Percentiles rank a stretch among this genome's conserved stretches.
Conservation (phyloP, 2,888 invertebrate genomes). For the Poecilobothrus nobilitatus region DNA sequence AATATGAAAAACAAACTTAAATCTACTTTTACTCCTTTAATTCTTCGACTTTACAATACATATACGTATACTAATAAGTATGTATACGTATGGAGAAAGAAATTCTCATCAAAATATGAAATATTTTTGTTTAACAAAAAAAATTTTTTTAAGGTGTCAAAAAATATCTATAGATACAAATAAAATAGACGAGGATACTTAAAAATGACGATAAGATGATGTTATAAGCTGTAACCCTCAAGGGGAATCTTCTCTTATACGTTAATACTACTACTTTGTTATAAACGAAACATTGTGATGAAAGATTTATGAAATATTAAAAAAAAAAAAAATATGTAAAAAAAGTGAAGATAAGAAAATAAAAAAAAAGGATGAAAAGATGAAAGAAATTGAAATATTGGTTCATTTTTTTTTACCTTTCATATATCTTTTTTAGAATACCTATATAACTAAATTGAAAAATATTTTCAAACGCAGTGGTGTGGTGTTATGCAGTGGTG, state of each 20-base stretch:
- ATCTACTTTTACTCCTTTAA: no score
- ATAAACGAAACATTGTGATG: not conserved
- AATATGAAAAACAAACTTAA: no score
- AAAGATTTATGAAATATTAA: not conserved
- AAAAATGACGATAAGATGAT: not conserved
- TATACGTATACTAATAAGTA: no score
- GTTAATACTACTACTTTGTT: not conserved
- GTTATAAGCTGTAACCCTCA: not conserved
- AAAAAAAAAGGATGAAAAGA: no score
- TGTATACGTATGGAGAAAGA: not conserved
- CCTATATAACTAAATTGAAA: no score
- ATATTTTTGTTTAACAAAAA: not conserved
- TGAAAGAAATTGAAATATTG: not conserved
- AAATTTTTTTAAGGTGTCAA: not conserved
- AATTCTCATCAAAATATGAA: not conserved
- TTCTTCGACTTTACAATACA: no score
- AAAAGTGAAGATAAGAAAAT: no score
- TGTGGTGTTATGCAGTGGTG: no score
- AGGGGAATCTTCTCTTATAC: slow-evolving; percentile 2
- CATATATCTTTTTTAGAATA: no score
- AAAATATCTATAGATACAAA: not conserved
- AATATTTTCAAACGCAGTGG: no score
- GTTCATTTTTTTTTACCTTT: no score
- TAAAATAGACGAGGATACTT: not conserved
- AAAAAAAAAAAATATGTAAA: not conserved